phyloP scores from a whole-genome alignment of 2,888 invertebrate genomes.

The Eupithecia subfuscata region DNA sequence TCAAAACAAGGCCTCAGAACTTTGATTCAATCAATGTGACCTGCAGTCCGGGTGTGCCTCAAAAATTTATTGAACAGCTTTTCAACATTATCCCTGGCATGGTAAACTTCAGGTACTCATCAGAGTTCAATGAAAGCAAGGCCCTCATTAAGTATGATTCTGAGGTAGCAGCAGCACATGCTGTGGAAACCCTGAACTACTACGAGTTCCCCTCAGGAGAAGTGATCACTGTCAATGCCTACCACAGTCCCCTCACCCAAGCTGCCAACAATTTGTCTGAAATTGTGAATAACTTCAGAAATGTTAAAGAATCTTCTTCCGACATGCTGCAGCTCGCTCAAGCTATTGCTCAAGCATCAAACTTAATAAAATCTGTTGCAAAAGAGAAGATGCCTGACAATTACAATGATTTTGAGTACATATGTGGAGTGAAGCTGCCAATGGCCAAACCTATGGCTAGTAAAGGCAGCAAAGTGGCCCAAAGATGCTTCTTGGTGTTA shows the following conservation, averaged over 20 bases:
- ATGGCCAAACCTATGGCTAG: slow-evolving; percentile 87
- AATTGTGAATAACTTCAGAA: slow-evolving; percentile 73
- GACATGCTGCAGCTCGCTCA: slow-evolving; percentile 88
- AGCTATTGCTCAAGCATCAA: slow-evolving; percentile 90
- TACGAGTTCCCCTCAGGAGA: slow-evolving; percentile 97
- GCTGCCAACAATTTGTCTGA: slow-evolving; percentile 69
- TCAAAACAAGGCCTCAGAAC: slow-evolving; percentile 66
- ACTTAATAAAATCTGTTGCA: slow-evolving; percentile 88
- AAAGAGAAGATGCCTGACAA: slow-evolving; percentile 43
- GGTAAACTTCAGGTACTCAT: slow-evolving; percentile 72
- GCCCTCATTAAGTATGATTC: slow-evolving; percentile 69
- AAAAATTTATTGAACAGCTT: slow-evolving; percentile 91
- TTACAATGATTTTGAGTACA: slow-evolving; percentile 59
- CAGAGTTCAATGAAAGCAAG: slow-evolving; percentile 79
- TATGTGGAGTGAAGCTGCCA: slow-evolving; percentile 89
- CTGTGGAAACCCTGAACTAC: slow-evolving; percentile 93
- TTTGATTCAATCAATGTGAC: slow-evolving; percentile 88
- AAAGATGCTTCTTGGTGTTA: slow-evolving; percentile 88
- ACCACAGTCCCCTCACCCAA: slow-evolving; percentile 72
- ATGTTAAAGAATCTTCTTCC: slow-evolving; percentile 65
- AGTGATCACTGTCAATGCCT: slow-evolving; percentile 89
- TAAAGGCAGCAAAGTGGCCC: slow-evolving; percentile 85
- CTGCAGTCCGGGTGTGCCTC: slow-evolving; percentile 88
- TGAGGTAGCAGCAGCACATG: slow-evolving; percentile 82
- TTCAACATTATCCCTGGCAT: slow-evolving; percentile 92